These are phyloP conservation scores for Salticus scenicus DNA, from an alignment of 2,888 invertebrate species.

Conservation along the genomic window DNA sequence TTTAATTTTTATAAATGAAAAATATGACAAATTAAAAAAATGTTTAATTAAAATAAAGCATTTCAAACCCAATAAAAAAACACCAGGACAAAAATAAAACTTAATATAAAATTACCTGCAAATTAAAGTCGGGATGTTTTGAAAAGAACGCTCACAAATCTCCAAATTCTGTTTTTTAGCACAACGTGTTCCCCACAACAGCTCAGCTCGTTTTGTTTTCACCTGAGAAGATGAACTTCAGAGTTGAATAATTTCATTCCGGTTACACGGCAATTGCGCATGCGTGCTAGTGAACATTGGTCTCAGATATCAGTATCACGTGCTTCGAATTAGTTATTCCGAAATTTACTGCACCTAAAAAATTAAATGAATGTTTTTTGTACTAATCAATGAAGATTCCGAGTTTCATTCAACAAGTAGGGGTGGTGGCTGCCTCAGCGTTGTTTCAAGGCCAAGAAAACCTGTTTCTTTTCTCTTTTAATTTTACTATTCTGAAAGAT, in stretches of 20 bases:
- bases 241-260: constrained; percentile 19
- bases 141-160: too few species aligned
- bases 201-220: constrained; percentile 56
- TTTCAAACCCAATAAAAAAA: too few species aligned
- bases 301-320: constrained; percentile 30
- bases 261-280: constrained; percentile 27
- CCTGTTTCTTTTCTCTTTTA: constrained; percentile 35
- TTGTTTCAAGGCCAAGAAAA: constrained; percentile 49
- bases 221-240: constrained; percentile 7
- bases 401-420: constrained; percentile 14
- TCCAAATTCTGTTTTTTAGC: too few species aligned
- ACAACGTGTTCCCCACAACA: neutral
- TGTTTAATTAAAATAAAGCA: too few species aligned
- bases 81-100: too few species aligned
- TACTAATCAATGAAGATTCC: constrained; percentile 26
- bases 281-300: constrained; percentile 17
- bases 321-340: constrained; percentile 40
- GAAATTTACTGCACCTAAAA: constrained; percentile 2
- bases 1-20: too few species aligned
- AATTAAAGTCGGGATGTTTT: too few species aligned
- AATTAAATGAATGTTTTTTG: neutral
- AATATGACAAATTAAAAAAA: too few species aligned
- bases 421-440: constrained; percentile 12
- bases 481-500: constrained; percentile 18
- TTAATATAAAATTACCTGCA: too few species aligned